A percentile compares a stretch with the other conserved stretches of the same genome.
Conservation (phyloP, 1,140 invertebrate genomes). For the Platyscapa corneri region DNA sequence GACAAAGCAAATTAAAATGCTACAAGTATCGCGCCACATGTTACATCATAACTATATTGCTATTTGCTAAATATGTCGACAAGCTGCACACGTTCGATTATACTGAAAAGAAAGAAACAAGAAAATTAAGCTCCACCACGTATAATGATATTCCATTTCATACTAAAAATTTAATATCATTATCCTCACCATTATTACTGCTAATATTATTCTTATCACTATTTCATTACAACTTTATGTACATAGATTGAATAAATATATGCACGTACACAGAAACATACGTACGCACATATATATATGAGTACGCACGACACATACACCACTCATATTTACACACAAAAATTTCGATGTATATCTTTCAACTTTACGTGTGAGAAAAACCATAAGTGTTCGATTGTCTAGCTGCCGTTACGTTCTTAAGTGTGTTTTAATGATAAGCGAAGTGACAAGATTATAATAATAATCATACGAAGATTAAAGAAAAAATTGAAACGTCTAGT, state of each 20-base stretch:
- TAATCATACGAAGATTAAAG: constrained; percentile 22
- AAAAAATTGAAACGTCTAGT: constrained; percentile 5
- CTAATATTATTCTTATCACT: constrained; percentile 57
- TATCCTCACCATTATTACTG: constrained; percentile 29
- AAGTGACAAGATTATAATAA: constrained; percentile 41
- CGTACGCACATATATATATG: constrained; percentile 33
- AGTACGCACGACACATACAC: constrained; percentile 26
- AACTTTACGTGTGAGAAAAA: constrained; percentile 60
- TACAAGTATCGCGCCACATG: constrained; percentile 26
- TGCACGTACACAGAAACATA: background rate
- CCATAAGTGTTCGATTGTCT: constrained; percentile 73
- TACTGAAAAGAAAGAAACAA: constrained; percentile 29
- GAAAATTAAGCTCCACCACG: constrained; percentile 18
- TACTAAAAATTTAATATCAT: constrained; percentile 36
- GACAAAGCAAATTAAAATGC: constrained; percentile 15
- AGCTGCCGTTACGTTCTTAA: constrained; percentile 69
- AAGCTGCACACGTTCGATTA: constrained; percentile 7
- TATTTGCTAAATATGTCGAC: constrained; percentile 29
- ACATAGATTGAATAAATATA: constrained; percentile 56
- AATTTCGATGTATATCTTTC: constrained; percentile 54
- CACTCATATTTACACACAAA: constrained; percentile 42
- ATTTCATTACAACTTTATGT: constrained; percentile 60
- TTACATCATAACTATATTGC: constrained; percentile 17
- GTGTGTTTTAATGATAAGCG: constrained; percentile 54
- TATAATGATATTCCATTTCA: constrained; percentile 35